phyloP scores from a whole-genome alignment of 2,113 vertebrate species.

The Callipepla squamata region DNA sequence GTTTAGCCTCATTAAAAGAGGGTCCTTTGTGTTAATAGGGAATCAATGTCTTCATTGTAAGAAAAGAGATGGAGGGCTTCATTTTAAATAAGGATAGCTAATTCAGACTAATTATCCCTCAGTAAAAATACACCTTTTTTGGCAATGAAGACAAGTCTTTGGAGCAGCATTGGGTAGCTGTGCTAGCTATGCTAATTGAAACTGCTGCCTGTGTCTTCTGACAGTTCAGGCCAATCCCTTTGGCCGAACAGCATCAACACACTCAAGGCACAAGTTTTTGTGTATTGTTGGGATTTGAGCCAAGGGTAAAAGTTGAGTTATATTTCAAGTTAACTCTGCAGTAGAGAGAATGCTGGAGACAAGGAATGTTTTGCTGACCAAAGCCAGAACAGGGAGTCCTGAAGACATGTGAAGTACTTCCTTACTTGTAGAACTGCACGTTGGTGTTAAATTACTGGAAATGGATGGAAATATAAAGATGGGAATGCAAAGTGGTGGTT shows the following conservation, averaged over 20 bases:
- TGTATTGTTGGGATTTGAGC: constrained; percentile 50
- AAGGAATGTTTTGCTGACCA: constrained; percentile 55
- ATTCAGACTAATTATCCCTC: constrained; percentile 14
- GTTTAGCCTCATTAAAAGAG: background rate
- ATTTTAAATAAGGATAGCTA: constrained; percentile 4
- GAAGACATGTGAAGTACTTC: constrained; percentile 23
- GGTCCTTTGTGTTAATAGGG: background rate
- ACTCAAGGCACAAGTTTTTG: constrained; percentile 48
- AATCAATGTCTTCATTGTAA: background rate
- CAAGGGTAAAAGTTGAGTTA: constrained; percentile 42
- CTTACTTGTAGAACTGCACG: background rate
- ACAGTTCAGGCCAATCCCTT: background rate
- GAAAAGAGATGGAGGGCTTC: background rate
- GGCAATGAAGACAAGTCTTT: constrained; percentile 30
- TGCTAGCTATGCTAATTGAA: background rate
- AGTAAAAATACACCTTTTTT: constrained; percentile 64
- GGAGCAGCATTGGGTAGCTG: background rate
- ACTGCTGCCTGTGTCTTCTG: constrained; percentile 9
- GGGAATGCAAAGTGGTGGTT: background rate
- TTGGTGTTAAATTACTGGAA: constrained; percentile 21
- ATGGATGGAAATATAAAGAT: background rate
- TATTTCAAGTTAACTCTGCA: constrained; percentile 52
- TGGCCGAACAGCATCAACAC: constrained; percentile 27
- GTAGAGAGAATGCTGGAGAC: constrained; percentile 16
- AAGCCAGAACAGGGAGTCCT: constrained; percentile 49